Base-by-base conservation (phyloP, 53 echinoderm and acorn worm species). In the Pentamera pediparva region DNA sequence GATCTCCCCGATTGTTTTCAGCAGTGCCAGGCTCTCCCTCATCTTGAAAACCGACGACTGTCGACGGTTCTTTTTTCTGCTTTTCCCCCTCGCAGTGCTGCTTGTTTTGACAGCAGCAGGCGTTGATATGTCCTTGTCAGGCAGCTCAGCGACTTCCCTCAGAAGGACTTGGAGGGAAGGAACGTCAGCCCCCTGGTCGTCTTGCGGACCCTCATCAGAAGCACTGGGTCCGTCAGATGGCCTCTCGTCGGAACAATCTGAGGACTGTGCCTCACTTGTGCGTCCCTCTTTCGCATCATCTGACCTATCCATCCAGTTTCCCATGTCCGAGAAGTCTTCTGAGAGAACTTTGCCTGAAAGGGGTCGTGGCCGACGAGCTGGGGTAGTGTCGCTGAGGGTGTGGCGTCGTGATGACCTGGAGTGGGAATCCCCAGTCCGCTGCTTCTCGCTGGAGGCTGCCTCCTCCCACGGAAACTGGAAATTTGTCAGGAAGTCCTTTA, bases 401-500 rank as follows among this genome's bases (percentile, higher is more conserved):
- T 40, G 28, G 8, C 6, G 2, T 29, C 47, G 30, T 8, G 67
- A 41, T 5, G 11, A 20, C 31, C 5, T 43, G 20, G 11, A 29
- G 13, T 9, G 13, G 15, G 30, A n/a, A 26, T 17, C 28, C 28
- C 54, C 20, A 54, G 8, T 54, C 6, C 11, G 8, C 2, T 54
- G 24, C 6, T 20, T 47, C 12, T 61, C 31, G 0, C 22, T 25
- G 1, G 29, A 4, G 4, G 6, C 40, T 20, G 35, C 19, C 31
- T 25, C n/a, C 38, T 67, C 67, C 67, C 67, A 67, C 28, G 67
- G 67, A 26, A 67, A 67, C 45, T 67, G 40, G n/a, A 67, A 67
- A 41, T 67, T 67, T 43, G 39, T 22, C 26, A 67, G 31, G 27
- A 67, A 67, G n/a, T 67, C 67, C 40, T 67, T 37, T 21, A 67